phyloP scores from a whole-genome alignment of 2,797 vertebrate genomes.

The Heteromormyrus szaboi region DNA sequence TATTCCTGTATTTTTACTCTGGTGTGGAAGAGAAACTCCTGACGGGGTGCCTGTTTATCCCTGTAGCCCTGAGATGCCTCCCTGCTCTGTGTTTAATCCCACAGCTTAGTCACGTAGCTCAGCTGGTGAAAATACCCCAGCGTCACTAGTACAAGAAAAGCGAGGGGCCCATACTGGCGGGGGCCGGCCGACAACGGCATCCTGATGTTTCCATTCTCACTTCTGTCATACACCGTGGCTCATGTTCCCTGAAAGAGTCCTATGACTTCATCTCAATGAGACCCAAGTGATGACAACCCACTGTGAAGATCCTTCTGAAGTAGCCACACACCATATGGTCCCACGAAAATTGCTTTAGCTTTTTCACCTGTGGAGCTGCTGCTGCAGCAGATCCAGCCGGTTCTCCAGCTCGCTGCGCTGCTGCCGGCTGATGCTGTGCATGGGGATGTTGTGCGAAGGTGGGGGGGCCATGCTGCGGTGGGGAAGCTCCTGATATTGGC shows the following conservation, averaged over 20 bases:
- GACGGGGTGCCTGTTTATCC: neutral
- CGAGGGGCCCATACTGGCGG: neutral
- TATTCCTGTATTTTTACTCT: neutral
- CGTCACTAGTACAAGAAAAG: neutral
- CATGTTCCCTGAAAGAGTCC: neutral
- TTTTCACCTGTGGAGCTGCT: constrained; percentile 70
- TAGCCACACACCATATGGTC: neutral
- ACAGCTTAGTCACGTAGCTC: neutral
- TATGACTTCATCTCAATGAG: neutral
- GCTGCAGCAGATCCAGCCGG: constrained; percentile 70
- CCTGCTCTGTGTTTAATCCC: neutral
- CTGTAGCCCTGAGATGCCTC: neutral
- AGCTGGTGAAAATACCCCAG: neutral
- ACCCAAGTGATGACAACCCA: neutral
- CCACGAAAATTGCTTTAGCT: neutral
- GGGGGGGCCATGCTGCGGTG: constrained; percentile 48
- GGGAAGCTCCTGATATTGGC: constrained; percentile 71
- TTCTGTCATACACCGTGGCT: neutral
- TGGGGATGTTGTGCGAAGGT: constrained; percentile 45
- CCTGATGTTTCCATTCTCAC: neutral
- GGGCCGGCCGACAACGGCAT: too few species aligned
- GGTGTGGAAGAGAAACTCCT: neutral
- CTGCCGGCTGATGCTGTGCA: constrained; percentile 36
- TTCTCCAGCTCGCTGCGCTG: constrained; percentile 62
- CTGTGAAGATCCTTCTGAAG: neutral